A percentile compares a stretch with the other conserved stretches of the same genome.
Conservation (phyloP, 2,888 invertebrate species). For the Hermaeophaga mercurialis region DNA sequence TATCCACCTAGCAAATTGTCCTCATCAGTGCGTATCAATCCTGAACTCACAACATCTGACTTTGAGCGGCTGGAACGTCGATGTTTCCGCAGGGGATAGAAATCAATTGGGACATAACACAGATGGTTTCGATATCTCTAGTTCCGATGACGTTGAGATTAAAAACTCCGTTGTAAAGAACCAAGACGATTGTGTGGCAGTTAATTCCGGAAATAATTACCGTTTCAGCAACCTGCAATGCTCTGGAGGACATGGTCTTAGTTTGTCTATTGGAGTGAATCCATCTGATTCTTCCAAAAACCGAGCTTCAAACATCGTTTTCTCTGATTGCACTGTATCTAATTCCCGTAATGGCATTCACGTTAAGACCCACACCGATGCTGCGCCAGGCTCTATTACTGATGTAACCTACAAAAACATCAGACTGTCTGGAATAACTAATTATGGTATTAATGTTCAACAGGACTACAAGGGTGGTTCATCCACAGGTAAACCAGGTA, state of each 20-base stretch:
- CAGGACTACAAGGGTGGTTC: slow-evolving; percentile 34
- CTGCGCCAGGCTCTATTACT: slow-evolving; percentile 25
- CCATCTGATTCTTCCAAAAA: slow-evolving; percentile 26
- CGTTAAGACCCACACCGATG: slow-evolving; percentile 37
- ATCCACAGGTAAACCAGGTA: slow-evolving; percentile 25
- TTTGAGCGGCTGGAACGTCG: slow-evolving; percentile 33
- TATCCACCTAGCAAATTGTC: slow-evolving; percentile 35
- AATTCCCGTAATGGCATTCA: slow-evolving; percentile 36
- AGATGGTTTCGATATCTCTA: slow-evolving; percentile 36
- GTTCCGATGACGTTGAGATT: slow-evolving; percentile 22
- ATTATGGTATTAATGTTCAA: slow-evolving; percentile 38
- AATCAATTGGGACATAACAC: slow-evolving; percentile 35
- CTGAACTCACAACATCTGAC: slow-evolving; percentile 29
- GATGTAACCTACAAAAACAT: slow-evolving; percentile 36
- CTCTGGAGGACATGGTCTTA: slow-evolving; percentile 36
- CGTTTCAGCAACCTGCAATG: slow-evolving; percentile 31
- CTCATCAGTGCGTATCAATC: slow-evolving; percentile 33
- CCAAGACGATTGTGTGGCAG: slow-evolving; percentile 38
- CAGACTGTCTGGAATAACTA: slow-evolving; percentile 24
- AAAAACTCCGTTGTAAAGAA: slow-evolving; percentile 29
- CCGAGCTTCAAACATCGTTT: slow-evolving; percentile 26
- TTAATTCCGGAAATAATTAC: slow-evolving; percentile 33
- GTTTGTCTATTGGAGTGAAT: slow-evolving; percentile 34
- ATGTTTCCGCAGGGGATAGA: slow-evolving; percentile 37
- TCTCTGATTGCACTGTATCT: slow-evolving; percentile 23